Base-by-base conservation (phyloP, 35 echinoderm and acorn worm species). In the Heliocidaris erythrogramma region DNA sequence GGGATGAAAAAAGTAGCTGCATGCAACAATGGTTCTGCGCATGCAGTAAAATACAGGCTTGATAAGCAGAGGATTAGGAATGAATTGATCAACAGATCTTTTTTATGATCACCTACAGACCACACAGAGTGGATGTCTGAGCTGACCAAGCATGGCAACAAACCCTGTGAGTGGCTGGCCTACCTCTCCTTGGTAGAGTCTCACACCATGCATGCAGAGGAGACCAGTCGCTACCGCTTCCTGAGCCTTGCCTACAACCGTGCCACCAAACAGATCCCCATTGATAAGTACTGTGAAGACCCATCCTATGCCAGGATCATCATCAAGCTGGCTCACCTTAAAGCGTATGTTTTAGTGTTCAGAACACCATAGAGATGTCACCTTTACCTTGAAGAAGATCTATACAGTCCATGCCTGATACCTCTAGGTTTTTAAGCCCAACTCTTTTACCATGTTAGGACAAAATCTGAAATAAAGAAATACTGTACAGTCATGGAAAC, bases 111-210 rank as follows among this genome's bases (percentile, higher is more conserved):
- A 29, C 48, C 59, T 30, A 7, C 53, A 97, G 97, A 97, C 56
- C 90, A 95, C 56, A 96, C 94, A 94, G 49, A 94, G 59, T 96
- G 96, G 94, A 93, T 97, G 61, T 61, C 88, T 27, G 49, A 94
- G 52, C 94, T 98, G 8, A 17, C 92, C 13, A 93, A 94, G 71
- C 65, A 91, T 85, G 96, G 97, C 14, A 95, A 97, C 95, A 95
- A 94, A 92, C 97, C 97, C 30, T 90, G 94, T 17, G 96, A 98
- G 47, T 98, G 97, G 97, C 92, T 98, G 0, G 89, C 69, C 1
- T 98, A 96, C 86, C 95, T 98, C 11, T 35, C 88, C 7, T 48
- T 95, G 16, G 94, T 98, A 0, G 96, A 97, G 86, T 49, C 48
- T 29, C 94, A 93, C 50, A 49, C 95, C 14, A 5, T 94, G 18